These are phyloP conservation scores for Euzetes globulus DNA, from an alignment of 2,888 invertebrate genomes.

Conservation along the genomic window DNA sequence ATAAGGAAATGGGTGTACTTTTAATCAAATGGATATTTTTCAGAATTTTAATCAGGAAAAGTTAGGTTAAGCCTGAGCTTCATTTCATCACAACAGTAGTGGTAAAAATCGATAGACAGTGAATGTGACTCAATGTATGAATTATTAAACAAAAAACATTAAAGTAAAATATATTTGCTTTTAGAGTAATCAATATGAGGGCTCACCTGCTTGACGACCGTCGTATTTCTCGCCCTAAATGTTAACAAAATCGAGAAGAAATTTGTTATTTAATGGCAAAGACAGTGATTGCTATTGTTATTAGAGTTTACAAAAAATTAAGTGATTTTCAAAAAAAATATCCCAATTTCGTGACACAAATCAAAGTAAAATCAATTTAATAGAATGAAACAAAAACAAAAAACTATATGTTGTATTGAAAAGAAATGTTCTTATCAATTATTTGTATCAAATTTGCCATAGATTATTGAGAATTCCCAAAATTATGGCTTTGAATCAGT, in stretches of 20 bases:
- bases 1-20: background rate
- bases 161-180: slow-evolving; percentile 10
- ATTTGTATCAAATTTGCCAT: no score
- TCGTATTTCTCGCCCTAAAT: slow-evolving; percentile 96
- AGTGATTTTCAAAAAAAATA: background rate
- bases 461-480: no score
- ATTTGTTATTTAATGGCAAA: background rate
- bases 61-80: background rate
- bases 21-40: background rate
- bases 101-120: background rate
- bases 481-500: no score
- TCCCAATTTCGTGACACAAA: background rate
- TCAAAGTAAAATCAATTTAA: no score
- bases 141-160: slow-evolving; percentile 14
- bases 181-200: slow-evolving; percentile 11
- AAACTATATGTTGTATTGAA: no score
- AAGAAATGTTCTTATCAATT: no score
- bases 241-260: slow-evolving; percentile 37
- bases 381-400: no score
- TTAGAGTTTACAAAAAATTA: background rate
- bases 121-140: background rate
- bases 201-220: slow-evolving; percentile 68
- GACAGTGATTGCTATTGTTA: background rate
- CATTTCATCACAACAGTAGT: background rate
- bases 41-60: background rate